Evolutionary conservation across 92 coral and sea anemone species (phyloP).

Genomic region (Blastomussa wellsi): DNA sequence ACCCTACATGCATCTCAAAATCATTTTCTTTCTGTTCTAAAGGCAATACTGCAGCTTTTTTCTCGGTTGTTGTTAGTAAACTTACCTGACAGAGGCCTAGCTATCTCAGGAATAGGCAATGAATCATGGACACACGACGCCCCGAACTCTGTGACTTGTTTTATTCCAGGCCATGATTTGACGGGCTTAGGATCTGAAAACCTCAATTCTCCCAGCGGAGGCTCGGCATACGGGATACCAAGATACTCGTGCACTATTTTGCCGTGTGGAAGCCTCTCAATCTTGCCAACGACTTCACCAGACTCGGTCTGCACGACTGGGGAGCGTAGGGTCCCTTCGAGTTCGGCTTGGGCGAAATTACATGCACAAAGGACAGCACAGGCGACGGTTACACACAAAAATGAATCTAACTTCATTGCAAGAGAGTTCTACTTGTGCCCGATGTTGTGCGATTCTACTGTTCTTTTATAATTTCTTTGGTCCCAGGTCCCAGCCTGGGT

Average conservation of each 20-base stretch:
- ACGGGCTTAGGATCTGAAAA: conserved; percentile 71
- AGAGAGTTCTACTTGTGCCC: background rate
- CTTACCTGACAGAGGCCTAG: background rate
- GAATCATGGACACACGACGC: conserved; percentile 53
- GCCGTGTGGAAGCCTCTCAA: conserved; percentile 44
- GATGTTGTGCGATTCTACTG: too few species aligned
- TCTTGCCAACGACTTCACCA: conserved; percentile 70
- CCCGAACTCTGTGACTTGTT: conserved; percentile 49
- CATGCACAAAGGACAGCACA: background rate
- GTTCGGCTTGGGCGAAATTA: background rate
- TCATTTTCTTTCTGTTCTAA: too few species aligned
- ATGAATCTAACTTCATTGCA: too few species aligned
- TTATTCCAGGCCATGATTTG: conserved; percentile 64
- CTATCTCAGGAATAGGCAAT: background rate
- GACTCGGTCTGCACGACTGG: conserved; percentile 56
- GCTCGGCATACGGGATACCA: conserved; percentile 79
- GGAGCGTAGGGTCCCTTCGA: background rate
- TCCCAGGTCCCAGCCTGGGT: too few species aligned
- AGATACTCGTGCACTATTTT: conserved; percentile 59
- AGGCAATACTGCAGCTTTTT: too few species aligned
- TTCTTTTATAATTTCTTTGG: background rate
- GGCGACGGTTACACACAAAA: background rate
- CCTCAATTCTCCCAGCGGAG: conserved; percentile 74
- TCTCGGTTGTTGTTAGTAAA: too few species aligned
- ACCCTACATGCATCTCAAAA: too few species aligned